Percentiles rank a stretch among this genome's conserved stretches.
These are phyloP conservation scores for Semotilus atromaculatus DNA, from an alignment of 2,797 vertebrate genomes.

Conservation along the genomic window DNA sequence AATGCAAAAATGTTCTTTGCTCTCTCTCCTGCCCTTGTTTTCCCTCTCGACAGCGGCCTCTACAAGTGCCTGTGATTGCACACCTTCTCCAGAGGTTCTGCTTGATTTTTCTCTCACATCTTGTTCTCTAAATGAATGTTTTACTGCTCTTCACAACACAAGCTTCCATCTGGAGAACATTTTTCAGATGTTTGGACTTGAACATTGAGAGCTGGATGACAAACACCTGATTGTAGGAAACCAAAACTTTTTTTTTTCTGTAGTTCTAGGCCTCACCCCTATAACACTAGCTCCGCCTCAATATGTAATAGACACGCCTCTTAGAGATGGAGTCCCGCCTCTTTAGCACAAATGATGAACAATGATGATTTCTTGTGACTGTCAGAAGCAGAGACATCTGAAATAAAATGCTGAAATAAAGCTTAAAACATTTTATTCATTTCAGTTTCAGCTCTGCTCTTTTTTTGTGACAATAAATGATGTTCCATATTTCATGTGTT, in stretches of 20 bases:
- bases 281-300: conserved; percentile 10
- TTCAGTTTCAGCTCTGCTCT: background rate
- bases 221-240: conserved; percentile 60
- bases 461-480: background rate
- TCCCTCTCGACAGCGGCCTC: conserved; percentile 24
- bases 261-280: conserved; percentile 37
- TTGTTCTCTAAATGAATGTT: conserved; percentile 49
- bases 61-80: conserved; percentile 54
- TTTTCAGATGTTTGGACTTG: conserved; percentile 31
- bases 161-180: background rate
- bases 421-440: conserved; percentile 62
- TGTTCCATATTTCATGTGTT: background rate
- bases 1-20: background rate
- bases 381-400: conserved; percentile 71
- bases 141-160: conserved; percentile 23
- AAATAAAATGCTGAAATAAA: conserved; percentile 61
- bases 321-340: conserved; percentile 27
- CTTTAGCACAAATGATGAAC: conserved; percentile 48
- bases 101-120: background rate
- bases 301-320: conserved; percentile 19
- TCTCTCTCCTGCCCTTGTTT: background rate
- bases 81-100: conserved; percentile 37
- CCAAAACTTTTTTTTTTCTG: conserved; percentile 35
- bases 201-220: conserved; percentile 47
- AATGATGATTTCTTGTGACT: conserved; percentile 70